Percentiles rank a stretch among this genome's conserved stretches.
These are phyloP conservation scores for Proales similis DNA, from an alignment of 1,140 invertebrate genomes.

Conservation along the genomic window DNA sequence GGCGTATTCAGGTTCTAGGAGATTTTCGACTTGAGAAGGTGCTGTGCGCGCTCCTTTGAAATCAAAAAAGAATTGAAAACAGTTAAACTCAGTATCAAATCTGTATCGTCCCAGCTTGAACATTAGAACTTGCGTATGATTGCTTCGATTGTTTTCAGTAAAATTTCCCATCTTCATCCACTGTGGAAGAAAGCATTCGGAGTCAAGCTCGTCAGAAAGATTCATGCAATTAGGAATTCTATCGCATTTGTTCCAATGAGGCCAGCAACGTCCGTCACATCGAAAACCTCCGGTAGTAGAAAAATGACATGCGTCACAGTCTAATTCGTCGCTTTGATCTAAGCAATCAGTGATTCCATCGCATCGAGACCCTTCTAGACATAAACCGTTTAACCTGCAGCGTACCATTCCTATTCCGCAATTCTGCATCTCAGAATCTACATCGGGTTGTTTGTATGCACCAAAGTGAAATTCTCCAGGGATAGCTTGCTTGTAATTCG, in stretches of 20 bases:
- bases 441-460: not conserved
- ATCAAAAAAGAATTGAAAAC: not conserved
- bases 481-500: not conserved
- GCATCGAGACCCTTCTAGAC: not conserved
- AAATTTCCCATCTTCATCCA: not conserved
- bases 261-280: constrained; percentile 4
- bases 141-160: not conserved
- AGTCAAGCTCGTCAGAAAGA: not conserved
- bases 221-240: not conserved
- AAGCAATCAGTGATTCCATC: constrained; percentile 7
- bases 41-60: not conserved
- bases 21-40: not conserved
- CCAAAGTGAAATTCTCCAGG: not conserved
- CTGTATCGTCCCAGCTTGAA: not conserved
- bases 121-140: not conserved
- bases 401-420: not conserved
- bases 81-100: not conserved
- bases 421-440: not conserved
- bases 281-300: not conserved
- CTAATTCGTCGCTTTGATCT: constrained; percentile 1
- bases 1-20: not conserved
- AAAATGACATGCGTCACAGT: not conserved
- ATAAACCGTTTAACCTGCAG: not conserved
- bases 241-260: constrained; percentile 17
- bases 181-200: not conserved